phyloP scores from a whole-genome alignment of 2,888 invertebrate genomes.

The Drosophila colorata region DNA sequence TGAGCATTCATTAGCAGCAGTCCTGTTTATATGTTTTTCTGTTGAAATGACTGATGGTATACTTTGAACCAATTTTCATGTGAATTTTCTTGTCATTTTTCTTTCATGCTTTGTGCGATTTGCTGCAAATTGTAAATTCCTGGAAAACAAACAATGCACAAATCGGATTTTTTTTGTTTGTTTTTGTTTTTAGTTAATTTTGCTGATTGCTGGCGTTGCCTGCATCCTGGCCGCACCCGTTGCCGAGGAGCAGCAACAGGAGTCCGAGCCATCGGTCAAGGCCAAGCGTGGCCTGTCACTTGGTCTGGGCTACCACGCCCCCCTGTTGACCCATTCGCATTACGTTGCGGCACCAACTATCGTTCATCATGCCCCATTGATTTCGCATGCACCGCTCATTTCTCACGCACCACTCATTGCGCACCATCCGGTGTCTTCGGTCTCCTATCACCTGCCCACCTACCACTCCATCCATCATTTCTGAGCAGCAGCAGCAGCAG shows the following conservation, averaged over 20 bases:
- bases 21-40: too few species aligned
- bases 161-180: constrained; percentile 22
- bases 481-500: constrained; percentile 33
- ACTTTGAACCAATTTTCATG: background rate
- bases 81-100: background rate
- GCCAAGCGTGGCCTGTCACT: constrained; percentile 79
- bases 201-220: constrained; percentile 64
- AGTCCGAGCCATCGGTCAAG: constrained; percentile 66
- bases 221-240: constrained; percentile 76
- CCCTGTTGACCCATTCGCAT: constrained; percentile 76
- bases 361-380: constrained; percentile 77
- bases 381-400: constrained; percentile 71
- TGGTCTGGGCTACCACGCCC: constrained; percentile 81
- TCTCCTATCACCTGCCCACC: constrained; percentile 76
- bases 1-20: background rate
- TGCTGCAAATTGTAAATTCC: constrained; percentile 42
- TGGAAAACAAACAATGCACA: background rate
- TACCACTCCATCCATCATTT: constrained; percentile 78
- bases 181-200: constrained; percentile 69
- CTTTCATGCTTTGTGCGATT: constrained; percentile 7
- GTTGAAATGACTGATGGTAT: background rate
- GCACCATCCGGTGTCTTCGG: constrained; percentile 65
- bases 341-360: constrained; percentile 77
- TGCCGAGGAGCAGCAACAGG: constrained; percentile 56
- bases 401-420: constrained; percentile 69